phyloP scores from a whole-genome alignment of 2,888 invertebrate genomes.

The Pseudococcus longispinus region DNA sequence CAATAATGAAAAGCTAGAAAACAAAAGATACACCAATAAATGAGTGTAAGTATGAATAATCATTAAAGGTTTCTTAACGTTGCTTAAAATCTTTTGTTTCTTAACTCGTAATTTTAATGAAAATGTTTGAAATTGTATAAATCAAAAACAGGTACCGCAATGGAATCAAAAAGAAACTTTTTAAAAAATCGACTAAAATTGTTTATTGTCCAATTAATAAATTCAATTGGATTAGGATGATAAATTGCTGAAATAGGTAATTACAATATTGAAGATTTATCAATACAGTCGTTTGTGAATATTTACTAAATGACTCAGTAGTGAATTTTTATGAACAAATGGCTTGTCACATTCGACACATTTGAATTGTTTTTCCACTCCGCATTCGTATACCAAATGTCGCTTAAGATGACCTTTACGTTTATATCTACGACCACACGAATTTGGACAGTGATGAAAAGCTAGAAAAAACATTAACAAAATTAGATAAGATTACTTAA shows the following conservation, averaged over 20 bases:
- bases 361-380: slow-evolving; percentile 63
- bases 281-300: slow-evolving; percentile 32
- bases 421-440: slow-evolving; percentile 76
- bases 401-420: slow-evolving; percentile 76
- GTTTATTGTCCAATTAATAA: not conserved
- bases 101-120: too few species aligned
- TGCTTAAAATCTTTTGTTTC: too few species aligned
- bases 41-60: not conserved
- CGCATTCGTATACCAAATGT: slow-evolving; percentile 67
- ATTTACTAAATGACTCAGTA: slow-evolving; percentile 56
- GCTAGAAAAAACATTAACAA: not conserved
- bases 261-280: not conserved
- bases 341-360: slow-evolving; percentile 63
- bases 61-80: too few species aligned
- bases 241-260: not conserved
- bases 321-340: slow-evolving; percentile 57
- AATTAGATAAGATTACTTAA: not conserved
- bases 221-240: not conserved
- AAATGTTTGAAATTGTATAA: too few species aligned
- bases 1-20: not conserved
- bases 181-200: not conserved
- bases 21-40: too few species aligned
- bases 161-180: not conserved
- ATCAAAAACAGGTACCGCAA: too few species aligned
- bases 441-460: not conserved